Evolutionary conservation across 2,888 invertebrate species (phyloP).

Genomic region (Tiliacea citrago): DNA sequence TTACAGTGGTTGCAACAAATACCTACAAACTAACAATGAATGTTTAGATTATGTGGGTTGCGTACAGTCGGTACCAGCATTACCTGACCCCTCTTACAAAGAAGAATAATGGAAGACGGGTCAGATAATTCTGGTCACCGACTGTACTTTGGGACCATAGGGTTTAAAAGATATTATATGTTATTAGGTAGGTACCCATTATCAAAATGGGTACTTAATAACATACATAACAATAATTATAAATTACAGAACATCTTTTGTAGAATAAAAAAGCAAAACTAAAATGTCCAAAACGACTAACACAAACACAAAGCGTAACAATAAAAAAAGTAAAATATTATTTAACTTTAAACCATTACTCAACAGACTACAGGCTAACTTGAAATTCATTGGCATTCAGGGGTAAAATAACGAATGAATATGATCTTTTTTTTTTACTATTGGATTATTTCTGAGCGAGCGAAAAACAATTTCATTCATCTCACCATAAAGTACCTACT

Average conservation of each 20-base stretch:
- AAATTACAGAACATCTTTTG: background rate
- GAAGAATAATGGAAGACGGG: no score
- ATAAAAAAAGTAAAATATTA: background rate
- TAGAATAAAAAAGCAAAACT: background rate
- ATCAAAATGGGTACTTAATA: background rate
- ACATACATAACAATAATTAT: background rate
- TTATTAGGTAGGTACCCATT: no score
- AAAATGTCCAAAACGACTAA: background rate
- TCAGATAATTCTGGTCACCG: no score
- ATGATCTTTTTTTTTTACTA: background rate
- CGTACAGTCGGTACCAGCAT: no score
- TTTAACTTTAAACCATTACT: background rate
- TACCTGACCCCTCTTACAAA: no score
- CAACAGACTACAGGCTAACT: background rate
- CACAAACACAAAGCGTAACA: background rate
- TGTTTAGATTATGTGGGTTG: no score
- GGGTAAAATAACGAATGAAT: background rate
- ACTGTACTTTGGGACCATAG: no score
- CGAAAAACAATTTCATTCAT: background rate
- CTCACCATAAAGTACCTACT: no score
- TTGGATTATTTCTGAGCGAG: background rate
- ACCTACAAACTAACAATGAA: no score
- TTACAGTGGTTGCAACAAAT: no score
- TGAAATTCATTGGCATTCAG: constrained; percentile 4
- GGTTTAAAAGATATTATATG: no score